Evolutionary conservation across 2,888 invertebrate genomes (phyloP).

Genomic region (Polydrusus pterygomalis): DNA sequence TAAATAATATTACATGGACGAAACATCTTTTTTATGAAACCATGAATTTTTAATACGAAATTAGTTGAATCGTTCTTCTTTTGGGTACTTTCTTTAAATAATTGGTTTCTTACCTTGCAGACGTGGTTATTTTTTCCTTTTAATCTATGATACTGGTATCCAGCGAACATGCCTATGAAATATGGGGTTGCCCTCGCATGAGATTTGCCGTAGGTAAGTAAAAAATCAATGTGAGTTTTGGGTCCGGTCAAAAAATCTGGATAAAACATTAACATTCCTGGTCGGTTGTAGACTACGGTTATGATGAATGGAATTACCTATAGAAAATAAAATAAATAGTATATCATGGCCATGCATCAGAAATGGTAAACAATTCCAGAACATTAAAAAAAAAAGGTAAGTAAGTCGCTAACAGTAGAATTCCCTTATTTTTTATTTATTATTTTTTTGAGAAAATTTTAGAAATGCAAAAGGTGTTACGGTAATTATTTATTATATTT

Average conservation of each 20-base stretch:
- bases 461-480: background rate
- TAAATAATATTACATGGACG: too few species aligned
- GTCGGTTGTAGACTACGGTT: constrained; percentile 73
- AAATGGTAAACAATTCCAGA: too few species aligned
- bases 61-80: too few species aligned
- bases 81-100: background rate
- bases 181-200: constrained; percentile 78
- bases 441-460: too few species aligned
- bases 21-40: too few species aligned
- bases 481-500: too few species aligned
- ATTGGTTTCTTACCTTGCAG: constrained; percentile 65
- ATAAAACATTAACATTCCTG: constrained; percentile 76
- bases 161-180: constrained; percentile 76
- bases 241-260: constrained; percentile 75
- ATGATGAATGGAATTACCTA: constrained; percentile 73
- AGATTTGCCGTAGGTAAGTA: constrained; percentile 76
- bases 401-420: background rate
- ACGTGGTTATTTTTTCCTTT: constrained; percentile 65
- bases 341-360: too few species aligned
- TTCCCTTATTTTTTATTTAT: background rate
- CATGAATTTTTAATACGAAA: too few species aligned
- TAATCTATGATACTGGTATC: constrained; percentile 72
- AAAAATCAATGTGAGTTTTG: constrained; percentile 74
- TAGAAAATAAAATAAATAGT: constrained; percentile 16
- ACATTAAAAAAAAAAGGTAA: too few species aligned